Conservation (phyloP, 2,113 vertebrate species). For the Forbesichthys papilliferus region DNA sequence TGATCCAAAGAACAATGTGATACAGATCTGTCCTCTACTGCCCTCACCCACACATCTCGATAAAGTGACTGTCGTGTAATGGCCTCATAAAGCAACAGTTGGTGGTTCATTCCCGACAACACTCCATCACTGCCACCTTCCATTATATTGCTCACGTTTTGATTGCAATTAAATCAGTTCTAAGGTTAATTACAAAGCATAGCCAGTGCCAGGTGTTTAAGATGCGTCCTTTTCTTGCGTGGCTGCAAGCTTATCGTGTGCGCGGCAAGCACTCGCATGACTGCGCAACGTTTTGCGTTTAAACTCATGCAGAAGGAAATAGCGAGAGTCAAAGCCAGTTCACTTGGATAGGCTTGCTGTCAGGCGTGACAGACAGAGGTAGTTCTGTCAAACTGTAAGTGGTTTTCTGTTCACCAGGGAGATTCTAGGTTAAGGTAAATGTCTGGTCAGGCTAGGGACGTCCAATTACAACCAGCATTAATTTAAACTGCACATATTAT, state of each 20-base stretch:
- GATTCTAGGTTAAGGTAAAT: too few relatives aligned
- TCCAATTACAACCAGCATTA: not conserved
- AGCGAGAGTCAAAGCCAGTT: not conserved
- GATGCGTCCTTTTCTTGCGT: conserved; percentile 17
- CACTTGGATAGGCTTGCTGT: conserved; percentile 3
- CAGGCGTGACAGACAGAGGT: conserved; percentile 1
- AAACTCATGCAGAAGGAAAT: not conserved
- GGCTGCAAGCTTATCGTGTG: not conserved
- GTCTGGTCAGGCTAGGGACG: not conserved
- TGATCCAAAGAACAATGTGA: conserved; percentile 78
- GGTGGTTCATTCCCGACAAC: conserved; percentile 43
- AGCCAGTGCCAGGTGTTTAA: not conserved
- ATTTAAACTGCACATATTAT: not conserved
- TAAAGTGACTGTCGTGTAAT: conserved; percentile 69
- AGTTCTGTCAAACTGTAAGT: not conserved
- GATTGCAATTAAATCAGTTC: conserved; percentile 24
- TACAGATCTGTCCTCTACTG: conserved; percentile 81
- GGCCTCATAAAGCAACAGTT: conserved; percentile 69
- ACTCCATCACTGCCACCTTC: conserved; percentile 28
- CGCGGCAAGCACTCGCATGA: not conserved
- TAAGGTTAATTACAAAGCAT: conserved; percentile 20
- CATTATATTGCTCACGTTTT: conserved; percentile 44
- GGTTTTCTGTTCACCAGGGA: not conserved
- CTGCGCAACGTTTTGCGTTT: not conserved
- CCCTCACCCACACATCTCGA: conserved; percentile 66